These are phyloP conservation scores for Sericinus montela DNA, from an alignment of 2,888 invertebrate species.

Conservation along the genomic window DNA sequence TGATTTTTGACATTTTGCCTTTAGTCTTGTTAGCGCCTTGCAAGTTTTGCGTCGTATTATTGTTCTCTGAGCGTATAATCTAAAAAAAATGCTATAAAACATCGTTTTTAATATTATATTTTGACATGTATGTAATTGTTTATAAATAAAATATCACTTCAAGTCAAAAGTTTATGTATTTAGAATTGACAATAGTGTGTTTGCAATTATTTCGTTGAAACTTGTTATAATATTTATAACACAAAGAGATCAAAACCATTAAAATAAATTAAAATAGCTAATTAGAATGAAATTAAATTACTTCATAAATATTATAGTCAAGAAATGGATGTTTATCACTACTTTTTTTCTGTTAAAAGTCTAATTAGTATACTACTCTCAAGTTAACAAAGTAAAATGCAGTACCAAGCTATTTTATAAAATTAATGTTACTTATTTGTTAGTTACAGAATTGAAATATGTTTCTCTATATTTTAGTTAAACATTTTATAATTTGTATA, in stretches of 20 bases:
- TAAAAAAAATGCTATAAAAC: constrained; percentile 20
- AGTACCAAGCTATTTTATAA: too few species aligned
- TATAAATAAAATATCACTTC: constrained; percentile 1
- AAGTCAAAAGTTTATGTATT: constrained; percentile 12
- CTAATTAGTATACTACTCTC: not conserved
- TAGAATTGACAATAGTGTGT: not conserved
- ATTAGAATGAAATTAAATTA: not conserved
- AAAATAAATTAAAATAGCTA: not conserved
- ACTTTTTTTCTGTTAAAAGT: not conserved
- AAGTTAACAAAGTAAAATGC: too few species aligned
- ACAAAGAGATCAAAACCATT: not conserved
- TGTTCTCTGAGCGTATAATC: constrained; percentile 37
- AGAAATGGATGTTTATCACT: not conserved
- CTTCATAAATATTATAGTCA: not conserved
- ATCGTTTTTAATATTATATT: constrained; percentile 20
- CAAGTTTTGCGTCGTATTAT: constrained; percentile 75
- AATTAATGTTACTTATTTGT: too few species aligned
- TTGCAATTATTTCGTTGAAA: not conserved
- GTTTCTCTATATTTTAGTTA: too few species aligned
- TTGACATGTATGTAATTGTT: not conserved
- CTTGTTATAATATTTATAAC: not conserved
- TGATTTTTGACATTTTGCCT: constrained; percentile 70
- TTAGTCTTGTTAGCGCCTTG: constrained; percentile 69
- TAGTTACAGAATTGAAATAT: too few species aligned
- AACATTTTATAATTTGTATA: too few species aligned